Conservation (phyloP, 1,140 invertebrate genomes). For the Dendroctonus valens region DNA sequence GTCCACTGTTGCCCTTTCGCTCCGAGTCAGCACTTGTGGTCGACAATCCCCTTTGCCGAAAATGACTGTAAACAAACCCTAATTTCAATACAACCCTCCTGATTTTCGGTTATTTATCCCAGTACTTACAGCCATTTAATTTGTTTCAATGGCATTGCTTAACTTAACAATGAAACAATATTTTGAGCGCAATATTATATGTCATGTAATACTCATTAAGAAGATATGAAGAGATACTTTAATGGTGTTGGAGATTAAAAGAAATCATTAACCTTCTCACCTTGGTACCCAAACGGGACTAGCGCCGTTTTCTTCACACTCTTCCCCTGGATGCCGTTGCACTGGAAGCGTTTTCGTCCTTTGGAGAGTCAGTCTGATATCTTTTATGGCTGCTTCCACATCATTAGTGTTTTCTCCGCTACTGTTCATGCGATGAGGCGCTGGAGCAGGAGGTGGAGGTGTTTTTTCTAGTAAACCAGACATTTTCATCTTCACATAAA, state of each 20-base stretch:
- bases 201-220: too few species aligned
- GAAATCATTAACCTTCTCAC: constrained; percentile 47
- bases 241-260: neutral
- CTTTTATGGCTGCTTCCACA: constrained; percentile 77
- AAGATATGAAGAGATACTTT: neutral
- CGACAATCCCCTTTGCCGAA: constrained; percentile 50
- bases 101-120: neutral
- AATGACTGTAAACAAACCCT: constrained; percentile 36
- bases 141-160: too few species aligned
- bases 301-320: constrained; percentile 46
- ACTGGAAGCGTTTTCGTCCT: constrained; percentile 68
- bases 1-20: constrained; percentile 49
- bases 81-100: neutral
- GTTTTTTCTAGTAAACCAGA: constrained; percentile 50
- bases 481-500: constrained; percentile 3
- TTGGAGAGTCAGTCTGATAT: constrained; percentile 75
- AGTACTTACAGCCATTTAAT: too few species aligned
- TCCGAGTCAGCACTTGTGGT: constrained; percentile 50
- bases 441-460: constrained; percentile 68
- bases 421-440: constrained; percentile 55
- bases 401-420: constrained; percentile 51
- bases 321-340: constrained; percentile 51
- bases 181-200: too few species aligned
- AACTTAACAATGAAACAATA: too few species aligned
- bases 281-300: constrained; percentile 68